These are phyloP conservation scores for Cecropterus lyciades DNA, from an alignment of 1,140 invertebrate species.

Conservation along the genomic window DNA sequence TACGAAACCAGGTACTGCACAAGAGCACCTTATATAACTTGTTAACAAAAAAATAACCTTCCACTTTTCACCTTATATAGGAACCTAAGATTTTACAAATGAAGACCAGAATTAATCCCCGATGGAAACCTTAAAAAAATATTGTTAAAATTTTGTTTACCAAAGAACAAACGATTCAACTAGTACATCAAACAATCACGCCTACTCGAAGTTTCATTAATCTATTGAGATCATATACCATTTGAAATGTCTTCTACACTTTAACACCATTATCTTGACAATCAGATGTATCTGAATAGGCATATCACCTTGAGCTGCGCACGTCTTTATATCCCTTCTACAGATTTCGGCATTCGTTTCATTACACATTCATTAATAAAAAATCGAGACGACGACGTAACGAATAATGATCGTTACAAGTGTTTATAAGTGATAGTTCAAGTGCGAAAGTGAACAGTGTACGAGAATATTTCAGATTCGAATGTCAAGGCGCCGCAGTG, in stretches of 20 bases:
- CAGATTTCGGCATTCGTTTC: conserved; percentile 12
- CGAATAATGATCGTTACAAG: conserved; percentile 1
- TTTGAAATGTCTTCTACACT: too few species aligned
- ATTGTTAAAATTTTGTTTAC: too few species aligned
- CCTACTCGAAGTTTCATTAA: too few species aligned
- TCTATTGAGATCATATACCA: too few species aligned
- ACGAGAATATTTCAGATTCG: conserved; percentile 12
- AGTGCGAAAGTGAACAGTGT: conserved; percentile 13
- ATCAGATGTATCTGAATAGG: neutral
- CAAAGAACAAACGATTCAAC: too few species aligned
- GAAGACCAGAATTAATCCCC: too few species aligned
- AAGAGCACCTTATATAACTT: neutral
- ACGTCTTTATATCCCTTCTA: neutral
- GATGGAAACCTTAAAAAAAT: too few species aligned
- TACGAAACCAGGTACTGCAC: conserved; percentile 4
- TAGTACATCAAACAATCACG: too few species aligned
- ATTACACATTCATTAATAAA: conserved; percentile 40
- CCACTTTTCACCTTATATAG: too few species aligned
- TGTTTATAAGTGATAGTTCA: conserved; percentile 22
- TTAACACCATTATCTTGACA: too few species aligned
- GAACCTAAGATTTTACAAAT: too few species aligned
- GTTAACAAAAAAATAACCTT: too few species aligned
- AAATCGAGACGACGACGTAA: conserved; percentile 22
- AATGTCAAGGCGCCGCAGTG: conserved; percentile 9
- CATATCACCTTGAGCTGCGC: neutral